Evolutionary conservation across 2,113 vertebrate genomes (phyloP).

Genomic region (Muscicapa adusta): DNA sequence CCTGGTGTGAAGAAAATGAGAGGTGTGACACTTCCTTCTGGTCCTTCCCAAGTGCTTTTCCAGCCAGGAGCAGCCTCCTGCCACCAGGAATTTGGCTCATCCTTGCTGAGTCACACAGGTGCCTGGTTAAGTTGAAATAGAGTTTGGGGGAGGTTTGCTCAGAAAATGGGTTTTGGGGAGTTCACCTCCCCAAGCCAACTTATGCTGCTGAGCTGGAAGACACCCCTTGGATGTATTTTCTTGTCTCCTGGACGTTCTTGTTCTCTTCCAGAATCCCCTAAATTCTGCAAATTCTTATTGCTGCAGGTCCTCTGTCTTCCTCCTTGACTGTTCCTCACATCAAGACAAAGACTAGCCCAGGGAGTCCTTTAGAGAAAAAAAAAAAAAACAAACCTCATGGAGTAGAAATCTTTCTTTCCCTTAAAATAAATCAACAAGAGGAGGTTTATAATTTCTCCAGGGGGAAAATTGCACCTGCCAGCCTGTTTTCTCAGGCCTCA

Average conservation of each 20-base stretch:
- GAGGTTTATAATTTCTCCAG: background rate
- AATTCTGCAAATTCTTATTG: background rate
- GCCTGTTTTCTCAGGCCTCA: background rate
- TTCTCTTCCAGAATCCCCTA: background rate
- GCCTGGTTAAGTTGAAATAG: background rate
- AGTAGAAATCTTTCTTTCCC: background rate
- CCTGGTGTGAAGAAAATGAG: background rate
- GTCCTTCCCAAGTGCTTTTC: background rate
- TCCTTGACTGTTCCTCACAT: background rate
- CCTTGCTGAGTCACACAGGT: background rate
- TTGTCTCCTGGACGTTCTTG: background rate
- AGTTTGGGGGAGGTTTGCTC: background rate
- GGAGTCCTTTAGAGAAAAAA: background rate
- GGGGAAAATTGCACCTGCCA: background rate
- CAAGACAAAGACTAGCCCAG: background rate
- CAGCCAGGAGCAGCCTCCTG: background rate
- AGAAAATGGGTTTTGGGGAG: background rate
- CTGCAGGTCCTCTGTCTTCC: background rate
- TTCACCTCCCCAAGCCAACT: background rate
- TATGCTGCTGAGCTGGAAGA: background rate
- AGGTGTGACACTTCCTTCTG: background rate
- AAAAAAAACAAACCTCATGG: background rate
- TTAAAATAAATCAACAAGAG: background rate
- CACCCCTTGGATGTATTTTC: background rate
- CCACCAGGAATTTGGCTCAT: background rate